Conservation (phyloP, 1,140 invertebrate species). For the Habropoda laboriosa region DNA sequence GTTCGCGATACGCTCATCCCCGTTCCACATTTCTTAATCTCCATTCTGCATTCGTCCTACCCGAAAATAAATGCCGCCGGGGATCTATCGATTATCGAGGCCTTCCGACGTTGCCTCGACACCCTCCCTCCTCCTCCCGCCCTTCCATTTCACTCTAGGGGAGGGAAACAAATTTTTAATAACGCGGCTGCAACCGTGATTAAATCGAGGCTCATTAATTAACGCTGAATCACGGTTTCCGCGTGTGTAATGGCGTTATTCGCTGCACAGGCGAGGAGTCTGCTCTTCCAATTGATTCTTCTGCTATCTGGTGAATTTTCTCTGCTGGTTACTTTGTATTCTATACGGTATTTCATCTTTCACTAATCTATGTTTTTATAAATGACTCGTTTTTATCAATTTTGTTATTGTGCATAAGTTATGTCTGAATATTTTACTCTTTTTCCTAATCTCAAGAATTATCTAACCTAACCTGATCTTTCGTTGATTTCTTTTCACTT, state of each 20-base stretch:
- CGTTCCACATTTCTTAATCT: conserved; percentile 21
- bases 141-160: neutral
- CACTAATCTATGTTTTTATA: no score
- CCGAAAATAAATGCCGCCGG: neutral
- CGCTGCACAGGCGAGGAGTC: neutral
- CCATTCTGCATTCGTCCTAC: neutral
- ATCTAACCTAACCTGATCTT: no score
- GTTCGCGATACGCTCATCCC: neutral
- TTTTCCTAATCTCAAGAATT: no score
- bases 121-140: no score
- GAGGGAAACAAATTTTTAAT: conserved; percentile 6
- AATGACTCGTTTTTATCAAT: no score
- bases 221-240: neutral
- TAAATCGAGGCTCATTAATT: conserved; percentile 30
- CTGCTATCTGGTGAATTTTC: neutral
- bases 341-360: neutral
- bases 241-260: neutral
- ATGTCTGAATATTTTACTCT: no score
- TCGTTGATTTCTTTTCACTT: no score
- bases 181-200: neutral
- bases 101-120: no score
- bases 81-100: conserved; percentile 1
- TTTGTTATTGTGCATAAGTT: no score
- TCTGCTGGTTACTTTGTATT: neutral
- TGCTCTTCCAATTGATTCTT: neutral